Evolutionary conservation across 2,888 invertebrate genomes (phyloP).

Genomic region (Andrena chrysosceles): DNA sequence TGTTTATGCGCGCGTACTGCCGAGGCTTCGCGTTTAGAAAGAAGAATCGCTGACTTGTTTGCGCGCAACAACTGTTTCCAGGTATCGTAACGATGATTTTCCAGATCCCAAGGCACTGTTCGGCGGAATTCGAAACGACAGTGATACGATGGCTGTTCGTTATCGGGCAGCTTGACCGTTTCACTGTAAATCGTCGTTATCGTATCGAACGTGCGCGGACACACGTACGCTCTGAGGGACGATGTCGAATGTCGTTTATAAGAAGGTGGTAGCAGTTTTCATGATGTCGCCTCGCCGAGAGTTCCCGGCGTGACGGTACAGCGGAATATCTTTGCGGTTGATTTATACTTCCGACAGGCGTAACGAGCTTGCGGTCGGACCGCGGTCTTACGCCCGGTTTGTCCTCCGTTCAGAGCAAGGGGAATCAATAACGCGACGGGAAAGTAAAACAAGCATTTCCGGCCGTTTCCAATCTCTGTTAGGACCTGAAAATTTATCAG

Average conservation of each 20-base stretch:
- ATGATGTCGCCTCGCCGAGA: constrained; percentile 61
- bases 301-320: constrained; percentile 60
- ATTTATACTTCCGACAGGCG: constrained; percentile 83
- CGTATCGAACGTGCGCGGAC: constrained; percentile 33
- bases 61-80: background rate
- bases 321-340: constrained; percentile 75
- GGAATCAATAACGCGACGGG: constrained; percentile 51
- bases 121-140: background rate
- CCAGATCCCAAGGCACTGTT: background rate
- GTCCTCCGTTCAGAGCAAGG: constrained; percentile 33
- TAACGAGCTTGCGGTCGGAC: constrained; percentile 78
- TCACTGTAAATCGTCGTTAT: constrained; percentile 49
- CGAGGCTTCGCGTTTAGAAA: background rate
- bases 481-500: constrained; percentile 30
- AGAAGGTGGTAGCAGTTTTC: constrained; percentile 68
- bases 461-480: constrained; percentile 32
- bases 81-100: background rate
- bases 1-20: constrained; percentile 7
- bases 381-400: constrained; percentile 53
- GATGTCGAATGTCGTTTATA: constrained; percentile 46
- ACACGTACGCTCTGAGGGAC: constrained; percentile 25
- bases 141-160: constrained; percentile 21
- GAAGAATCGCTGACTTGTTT: constrained; percentile 28
- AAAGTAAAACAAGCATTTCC: constrained; percentile 17
- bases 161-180: constrained; percentile 29